Evolutionary conservation across 1,140 invertebrate genomes (phyloP).

Genomic region (Hylyphantes graminicola): DNA sequence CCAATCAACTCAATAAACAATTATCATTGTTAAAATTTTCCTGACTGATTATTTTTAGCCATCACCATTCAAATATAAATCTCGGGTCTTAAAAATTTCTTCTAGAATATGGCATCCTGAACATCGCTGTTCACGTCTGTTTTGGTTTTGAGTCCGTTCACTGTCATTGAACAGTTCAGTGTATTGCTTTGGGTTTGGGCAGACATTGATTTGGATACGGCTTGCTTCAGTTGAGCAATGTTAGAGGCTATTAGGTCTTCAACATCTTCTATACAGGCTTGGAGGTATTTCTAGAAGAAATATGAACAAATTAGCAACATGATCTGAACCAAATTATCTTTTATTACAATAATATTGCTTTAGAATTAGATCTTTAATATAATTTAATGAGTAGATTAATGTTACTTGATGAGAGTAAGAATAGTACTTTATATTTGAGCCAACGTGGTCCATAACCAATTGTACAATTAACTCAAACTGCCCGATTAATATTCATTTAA

Average conservation of each 20-base stretch:
- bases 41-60: neutral
- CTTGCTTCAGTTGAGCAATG: constrained; percentile 48
- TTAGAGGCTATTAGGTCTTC: constrained; percentile 44
- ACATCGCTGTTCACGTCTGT: constrained; percentile 11
- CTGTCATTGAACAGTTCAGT: constrained; percentile 35
- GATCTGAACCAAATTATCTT: neutral
- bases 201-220: constrained; percentile 8
- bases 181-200: constrained; percentile 11
- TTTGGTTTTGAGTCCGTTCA: constrained; percentile 28
- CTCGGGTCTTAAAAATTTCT: neutral
- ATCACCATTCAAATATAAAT: constrained; percentile 3
- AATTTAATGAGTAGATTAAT: no score
- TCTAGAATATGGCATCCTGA: constrained; percentile 35
- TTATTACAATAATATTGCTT: no score
- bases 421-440: no score
- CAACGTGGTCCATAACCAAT: no score
- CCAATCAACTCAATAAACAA: no score
- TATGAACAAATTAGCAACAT: neutral
- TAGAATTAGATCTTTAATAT: no score
- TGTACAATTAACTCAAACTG: no score
- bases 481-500: no score
- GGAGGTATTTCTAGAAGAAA: constrained; percentile 48
- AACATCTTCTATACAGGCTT: constrained; percentile 41
- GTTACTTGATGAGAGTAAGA: no score
- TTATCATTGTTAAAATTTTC: neutral